Conservation (phyloP, 2,888 invertebrate species). For the Coenonympha glycerion region DNA sequence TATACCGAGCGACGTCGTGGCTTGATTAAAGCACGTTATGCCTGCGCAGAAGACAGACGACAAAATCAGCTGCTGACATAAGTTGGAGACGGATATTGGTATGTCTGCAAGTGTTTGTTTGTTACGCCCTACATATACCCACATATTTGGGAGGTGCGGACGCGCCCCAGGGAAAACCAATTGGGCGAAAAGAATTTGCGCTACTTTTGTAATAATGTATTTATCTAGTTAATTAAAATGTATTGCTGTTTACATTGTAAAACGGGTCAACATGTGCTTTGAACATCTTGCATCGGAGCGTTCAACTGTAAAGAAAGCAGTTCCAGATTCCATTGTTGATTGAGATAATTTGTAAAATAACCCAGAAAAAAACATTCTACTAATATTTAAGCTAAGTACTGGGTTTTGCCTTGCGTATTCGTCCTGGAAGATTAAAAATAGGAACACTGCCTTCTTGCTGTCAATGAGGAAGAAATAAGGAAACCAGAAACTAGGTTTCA, state of each 20-base stretch:
- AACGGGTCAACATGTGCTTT: neutral
- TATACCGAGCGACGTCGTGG: too few relatives aligned
- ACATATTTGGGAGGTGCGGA: conserved; percentile 38
- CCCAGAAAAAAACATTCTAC: neutral
- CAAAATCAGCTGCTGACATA: neutral
- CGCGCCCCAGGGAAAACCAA: conserved; percentile 46
- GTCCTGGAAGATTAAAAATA: neutral
- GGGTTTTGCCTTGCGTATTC: too few relatives aligned
- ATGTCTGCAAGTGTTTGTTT: neutral
- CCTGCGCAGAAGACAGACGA: too few relatives aligned
- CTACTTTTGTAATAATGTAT: conserved; percentile 31
- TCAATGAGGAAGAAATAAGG: too few relatives aligned
- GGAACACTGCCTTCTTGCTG: neutral
- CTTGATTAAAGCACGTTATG: too few relatives aligned
- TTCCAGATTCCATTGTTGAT: neutral
- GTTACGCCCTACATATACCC: conserved; percentile 11
- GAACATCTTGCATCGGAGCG: neutral
- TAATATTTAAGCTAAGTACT: neutral
- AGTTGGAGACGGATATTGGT: neutral
- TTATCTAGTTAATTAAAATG: conserved; percentile 16
- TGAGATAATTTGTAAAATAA: neutral
- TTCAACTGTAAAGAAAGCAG: neutral
- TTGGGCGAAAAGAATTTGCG: conserved; percentile 45
- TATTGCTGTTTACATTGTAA: neutral
- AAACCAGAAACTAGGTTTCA: too few relatives aligned